Conservation (phyloP, 2,888 invertebrate genomes). For the Linnaemya tessellans region DNA sequence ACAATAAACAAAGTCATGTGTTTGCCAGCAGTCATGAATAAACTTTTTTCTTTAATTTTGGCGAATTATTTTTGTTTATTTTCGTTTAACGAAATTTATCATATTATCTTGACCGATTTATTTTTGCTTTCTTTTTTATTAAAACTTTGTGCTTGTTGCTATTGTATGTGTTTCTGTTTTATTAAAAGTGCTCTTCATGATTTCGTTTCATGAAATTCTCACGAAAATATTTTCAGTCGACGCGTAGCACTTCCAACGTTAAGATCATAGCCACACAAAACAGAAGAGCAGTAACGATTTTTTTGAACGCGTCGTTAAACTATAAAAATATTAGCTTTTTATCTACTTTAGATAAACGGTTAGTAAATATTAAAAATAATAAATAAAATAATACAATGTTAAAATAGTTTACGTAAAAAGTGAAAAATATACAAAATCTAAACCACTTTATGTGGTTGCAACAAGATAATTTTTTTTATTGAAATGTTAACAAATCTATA, state of each 20-base stretch:
- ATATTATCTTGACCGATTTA: slow-evolving; percentile 35
- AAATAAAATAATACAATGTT: neutral
- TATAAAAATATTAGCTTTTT: slow-evolving; percentile 15
- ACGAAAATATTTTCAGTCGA: slow-evolving; percentile 68
- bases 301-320: slow-evolving; percentile 30
- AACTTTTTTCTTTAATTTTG: slow-evolving; percentile 35
- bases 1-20: slow-evolving; percentile 65
- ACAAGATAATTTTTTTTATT: neutral
- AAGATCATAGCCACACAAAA: slow-evolving; percentile 57
- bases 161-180: slow-evolving; percentile 31
- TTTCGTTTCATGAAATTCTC: slow-evolving; percentile 61
- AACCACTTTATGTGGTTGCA: neutral
- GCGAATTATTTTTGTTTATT: slow-evolving; percentile 64
- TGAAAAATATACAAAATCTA: slow-evolving; percentile 7
- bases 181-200: slow-evolving; percentile 61
- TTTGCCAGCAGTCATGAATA: slow-evolving; percentile 58
- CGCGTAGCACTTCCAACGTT: slow-evolving; percentile 66
- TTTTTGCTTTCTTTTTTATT: slow-evolving; percentile 39
- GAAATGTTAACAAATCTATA: neutral
- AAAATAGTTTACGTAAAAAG: neutral
- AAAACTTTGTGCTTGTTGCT: slow-evolving; percentile 45
- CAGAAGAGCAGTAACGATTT: neutral
- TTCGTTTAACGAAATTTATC: slow-evolving; percentile 64
- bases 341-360: slow-evolving; percentile 44
- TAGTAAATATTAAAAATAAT: slow-evolving; percentile 52